phyloP scores from a whole-genome alignment of 2,888 invertebrate genomes.

The Zele albiditarsus region DNA sequence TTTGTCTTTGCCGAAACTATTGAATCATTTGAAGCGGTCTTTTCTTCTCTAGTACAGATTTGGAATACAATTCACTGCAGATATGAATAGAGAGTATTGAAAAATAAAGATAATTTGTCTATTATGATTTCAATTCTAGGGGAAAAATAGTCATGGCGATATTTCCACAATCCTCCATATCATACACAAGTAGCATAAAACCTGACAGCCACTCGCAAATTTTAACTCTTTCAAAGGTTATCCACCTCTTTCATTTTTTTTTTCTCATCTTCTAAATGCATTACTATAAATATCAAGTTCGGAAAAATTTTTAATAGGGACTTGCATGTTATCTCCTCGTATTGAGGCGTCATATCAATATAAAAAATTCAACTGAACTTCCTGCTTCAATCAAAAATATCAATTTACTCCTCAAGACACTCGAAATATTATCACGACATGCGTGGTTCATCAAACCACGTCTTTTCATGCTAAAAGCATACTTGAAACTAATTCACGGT shows the following conservation, averaged over 20 bases:
- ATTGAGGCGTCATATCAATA: constrained; percentile 54
- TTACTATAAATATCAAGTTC: not conserved
- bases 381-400: constrained; percentile 43
- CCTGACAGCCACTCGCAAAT: constrained; percentile 46
- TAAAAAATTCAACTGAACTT: constrained; percentile 51
- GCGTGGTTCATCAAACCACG: constrained; percentile 53
- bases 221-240: constrained; percentile 51
- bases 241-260: not conserved
- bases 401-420: constrained; percentile 36
- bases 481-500: constrained; percentile 49
- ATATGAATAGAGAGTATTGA: too few relatives aligned
- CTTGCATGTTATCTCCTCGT: constrained; percentile 57
- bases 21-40: too few relatives aligned
- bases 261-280: not conserved
- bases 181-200: constrained; percentile 26
- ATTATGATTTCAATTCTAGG: too few relatives aligned
- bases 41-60: too few relatives aligned
- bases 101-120: too few relatives aligned
- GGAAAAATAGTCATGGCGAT: constrained; percentile 25
- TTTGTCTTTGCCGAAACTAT: too few relatives aligned
- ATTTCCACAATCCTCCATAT: constrained; percentile 11
- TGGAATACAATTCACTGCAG: too few relatives aligned
- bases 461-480: constrained; percentile 53
- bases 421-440: constrained; percentile 29
- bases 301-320: constrained; percentile 46